Evolutionary conservation across 2,888 invertebrate species (phyloP), one percentile per base, ranked within the genome.

Genomic region (Drosophila bunnanda): DNA sequence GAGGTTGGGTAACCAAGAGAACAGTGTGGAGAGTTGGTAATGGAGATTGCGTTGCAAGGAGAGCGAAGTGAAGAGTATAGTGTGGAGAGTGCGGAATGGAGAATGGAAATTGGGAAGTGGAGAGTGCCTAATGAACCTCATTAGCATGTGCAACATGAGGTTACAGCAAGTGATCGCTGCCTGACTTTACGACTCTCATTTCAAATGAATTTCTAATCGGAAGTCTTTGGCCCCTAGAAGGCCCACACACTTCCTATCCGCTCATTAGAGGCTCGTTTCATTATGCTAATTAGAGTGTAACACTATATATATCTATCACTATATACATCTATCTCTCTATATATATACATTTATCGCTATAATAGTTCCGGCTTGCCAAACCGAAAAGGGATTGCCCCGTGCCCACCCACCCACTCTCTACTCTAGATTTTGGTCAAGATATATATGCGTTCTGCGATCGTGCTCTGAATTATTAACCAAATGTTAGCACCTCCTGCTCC

Each of bases 191-290:
- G 62, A 65, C 56, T 56, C 59, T 46, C 36, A 41, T 67, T 72
- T 66, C 68, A 64, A 77, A 74, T 74, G 55, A 72, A 73, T 65
- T 65, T 61, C 62, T 52, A 65, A 85, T 85, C 78, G 88, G 82
- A 78, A 73, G 61, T 71, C 50, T 15, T 20, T 34, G 9, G 50
- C 50, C 52, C 64, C 10, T 41, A 38, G 20, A 61, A 68, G 71
- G 64, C 74, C 69, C 69, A 78, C 79, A 79, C 79, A 69, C 53
- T 22, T 36, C 39, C 28, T 20, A n/a, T 9, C 13, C 12, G 46
- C 50, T 74, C 68, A 85, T 88, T 82, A 85, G 79, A 82, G 85
- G 66, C 72, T 50, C 78, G 85, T 82, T 88, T 64, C 56, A 43
- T 46, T 53, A 46, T 22, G 66, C 53, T 65, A 53, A 72, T 72